Conservation (phyloP, 92 coral and sea anemone genomes). For the Nematostella vectensis region DNA sequence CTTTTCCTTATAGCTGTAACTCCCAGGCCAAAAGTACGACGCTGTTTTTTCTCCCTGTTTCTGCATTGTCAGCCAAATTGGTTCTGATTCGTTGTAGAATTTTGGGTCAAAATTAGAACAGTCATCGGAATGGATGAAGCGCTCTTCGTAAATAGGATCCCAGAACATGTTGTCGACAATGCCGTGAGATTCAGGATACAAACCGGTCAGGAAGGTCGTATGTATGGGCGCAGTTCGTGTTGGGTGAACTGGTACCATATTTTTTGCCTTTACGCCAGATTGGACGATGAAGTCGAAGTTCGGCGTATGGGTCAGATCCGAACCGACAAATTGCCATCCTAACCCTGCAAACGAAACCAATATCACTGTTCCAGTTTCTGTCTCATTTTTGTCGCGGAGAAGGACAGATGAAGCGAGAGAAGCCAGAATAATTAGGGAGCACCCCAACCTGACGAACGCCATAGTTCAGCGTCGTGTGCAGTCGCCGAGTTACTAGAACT, state of each 20-base stretch:
- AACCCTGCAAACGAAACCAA: slow-evolving; percentile 78
- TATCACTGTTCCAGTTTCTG: slow-evolving; percentile 22
- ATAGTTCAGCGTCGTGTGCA: no score
- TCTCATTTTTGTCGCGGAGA: background rate
- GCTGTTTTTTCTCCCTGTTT: slow-evolving; percentile 74
- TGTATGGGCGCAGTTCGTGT: slow-evolving; percentile 83
- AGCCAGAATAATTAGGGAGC: no score
- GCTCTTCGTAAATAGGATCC: slow-evolving; percentile 71
- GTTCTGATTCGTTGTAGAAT: slow-evolving; percentile 53
- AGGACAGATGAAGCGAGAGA: background rate
- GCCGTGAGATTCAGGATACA: slow-evolving; percentile 89
- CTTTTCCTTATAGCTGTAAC: slow-evolving; percentile 47
- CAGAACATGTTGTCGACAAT: slow-evolving; percentile 65
- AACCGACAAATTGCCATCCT: slow-evolving; percentile 66
- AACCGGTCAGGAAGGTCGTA: slow-evolving; percentile 62
- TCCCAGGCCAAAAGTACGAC: slow-evolving; percentile 87
- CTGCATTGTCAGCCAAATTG: slow-evolving; percentile 82
- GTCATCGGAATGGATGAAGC: slow-evolving; percentile 50
- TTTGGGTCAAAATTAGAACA: slow-evolving; percentile 77
- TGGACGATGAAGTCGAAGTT: slow-evolving; percentile 56
- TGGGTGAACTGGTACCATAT: slow-evolving; percentile 61
- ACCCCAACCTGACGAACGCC: no score
- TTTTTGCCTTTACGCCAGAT: slow-evolving; percentile 58
- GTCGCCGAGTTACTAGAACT: no score
- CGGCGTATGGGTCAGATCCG: slow-evolving; percentile 48